Base-by-base conservation (phyloP, 2,797 vertebrate genomes). In the Brachymystax lenok region DNA sequence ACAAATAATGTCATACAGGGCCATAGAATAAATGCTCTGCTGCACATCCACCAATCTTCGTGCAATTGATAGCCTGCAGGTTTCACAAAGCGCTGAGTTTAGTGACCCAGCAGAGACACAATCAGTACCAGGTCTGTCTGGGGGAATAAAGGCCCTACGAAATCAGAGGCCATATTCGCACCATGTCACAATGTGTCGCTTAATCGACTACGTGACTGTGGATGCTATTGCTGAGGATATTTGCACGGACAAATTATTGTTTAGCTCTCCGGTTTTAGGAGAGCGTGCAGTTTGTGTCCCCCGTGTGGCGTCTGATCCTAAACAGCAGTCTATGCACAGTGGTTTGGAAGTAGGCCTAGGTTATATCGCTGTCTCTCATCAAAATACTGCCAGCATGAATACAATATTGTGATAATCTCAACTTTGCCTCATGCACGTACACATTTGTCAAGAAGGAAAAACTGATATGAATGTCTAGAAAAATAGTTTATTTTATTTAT, bases 11-110 rank as follows among this genome's bases (percentile, higher is more conserved):
- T 85, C 81, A 86, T 76, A 52, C 52, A 72, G 75, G 73, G 77
- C 82, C 80, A 83, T 80, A 64, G 83, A 83, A 82, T 79, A 73
- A 77, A 82, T 69, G 79, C 14, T 75, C 73, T 80, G 80, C 83
- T 77, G 86, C 84, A 79, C 81, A 84, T 88, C 74, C 85, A 87
- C 89, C 87, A 89, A 91, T 91, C 79, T 88, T 35, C 0, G 8
- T 69, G 80, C 1, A 87, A 82, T 82, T 77, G 83, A 87, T 85
- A 87, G 88, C 88, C 85, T 82, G 7, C 61, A 63, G 54, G 51
- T 63, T 88, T 82, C 74, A 66, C 19, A 0, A 74, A 77, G 77
- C 81, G 79, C 71, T 76, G 82, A 85, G 76, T 89, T 90, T 87
- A 90, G 40, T 51, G 85, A 82, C 84, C 71, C 86, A 86, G 85